Evolutionary conservation across 2,113 vertebrate genomes (phyloP), one percentile per base, ranked within the genome.

Genomic region (rat (Rattus norvegicus)): DNA sequence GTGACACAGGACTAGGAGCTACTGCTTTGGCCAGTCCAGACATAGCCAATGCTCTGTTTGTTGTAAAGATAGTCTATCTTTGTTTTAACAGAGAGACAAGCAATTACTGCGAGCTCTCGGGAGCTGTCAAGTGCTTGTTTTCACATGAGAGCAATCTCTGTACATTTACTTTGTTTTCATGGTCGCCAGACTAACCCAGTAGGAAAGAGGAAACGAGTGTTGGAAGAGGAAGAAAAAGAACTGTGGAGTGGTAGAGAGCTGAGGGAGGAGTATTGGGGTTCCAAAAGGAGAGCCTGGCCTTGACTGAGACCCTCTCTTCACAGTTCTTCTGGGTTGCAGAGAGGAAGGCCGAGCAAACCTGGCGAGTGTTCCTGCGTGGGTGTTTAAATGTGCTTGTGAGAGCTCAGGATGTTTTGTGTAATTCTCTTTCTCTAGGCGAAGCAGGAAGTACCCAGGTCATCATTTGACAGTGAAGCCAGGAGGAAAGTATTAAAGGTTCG

Each of bases 401-500:
- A 70, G 39, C 54, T 96, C 63, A 12, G 36, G 54, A 86, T n/a
- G 6, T 83, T 94, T 92, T 79, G 3, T 69, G 73, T 94, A 85
- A 93, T 93, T 93, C 28, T 43, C 81, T 73, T 80, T 92, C 75
- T 54, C 63, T 83, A 86, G 54, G 52, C 73, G 28, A 90, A 96
- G 67, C 36, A 16, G 43, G 76, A 97, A 91, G 61, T 52, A 65
- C n/a, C 72, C 43, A 76, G 49, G 91, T 86, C 67, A 56, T 65
- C 33, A 24, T 91, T 61, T 88, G 56, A 90, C 43, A 95, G 77
- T 67, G 22, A 72, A 61, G 36, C 47, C 43, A 70, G 63, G n/a
- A 52, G 77, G 83, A 89, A 92, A n/a, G 43, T 94, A 84, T 75
- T 81, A 43, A 90, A 96, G 72, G 49, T 94, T 94, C 61, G 72